These are phyloP conservation scores for Marisa cornuarietis DNA, from an alignment of 1,140 invertebrate genomes.

Conservation along the genomic window DNA sequence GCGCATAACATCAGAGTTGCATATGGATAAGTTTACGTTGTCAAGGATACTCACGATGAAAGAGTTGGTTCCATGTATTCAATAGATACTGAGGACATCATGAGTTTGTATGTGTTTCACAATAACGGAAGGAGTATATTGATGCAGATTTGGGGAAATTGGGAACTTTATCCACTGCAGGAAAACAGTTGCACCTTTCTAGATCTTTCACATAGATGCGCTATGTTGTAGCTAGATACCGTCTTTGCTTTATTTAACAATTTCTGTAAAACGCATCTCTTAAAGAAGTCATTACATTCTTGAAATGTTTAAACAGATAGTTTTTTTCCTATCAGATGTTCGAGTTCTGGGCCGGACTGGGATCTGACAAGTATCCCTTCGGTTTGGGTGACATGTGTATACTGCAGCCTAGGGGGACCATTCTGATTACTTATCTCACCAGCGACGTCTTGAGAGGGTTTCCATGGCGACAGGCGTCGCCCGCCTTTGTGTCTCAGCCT, in stretches of 20 bases:
- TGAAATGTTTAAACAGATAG: too few species aligned
- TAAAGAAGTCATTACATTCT: too few species aligned
- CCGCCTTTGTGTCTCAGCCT: constrained; percentile 9
- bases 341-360: constrained; percentile 10
- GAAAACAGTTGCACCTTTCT: too few species aligned
- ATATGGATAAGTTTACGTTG: neutral
- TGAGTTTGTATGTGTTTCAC: neutral
- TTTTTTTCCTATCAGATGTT: neutral
- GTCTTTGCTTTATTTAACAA: too few species aligned
- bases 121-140: neutral
- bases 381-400: constrained; percentile 13
- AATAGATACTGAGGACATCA: too few species aligned
- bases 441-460: constrained; percentile 16
- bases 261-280: too few species aligned
- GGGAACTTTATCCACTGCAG: too few species aligned
- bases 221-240: too few species aligned
- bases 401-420: neutral
- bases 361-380: constrained; percentile 9
- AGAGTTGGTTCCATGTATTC: neutral
- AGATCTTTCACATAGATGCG: too few species aligned
- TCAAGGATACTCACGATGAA: neutral
- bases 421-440: constrained; percentile 7
- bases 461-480: constrained; percentile 8
- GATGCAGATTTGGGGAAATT: too few species aligned
- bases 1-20: neutral